Evolutionary conservation across 2,113 vertebrate genomes (phyloP), one percentile per base, ranked within the genome.

Genomic region (Sylvietta virens): DNA sequence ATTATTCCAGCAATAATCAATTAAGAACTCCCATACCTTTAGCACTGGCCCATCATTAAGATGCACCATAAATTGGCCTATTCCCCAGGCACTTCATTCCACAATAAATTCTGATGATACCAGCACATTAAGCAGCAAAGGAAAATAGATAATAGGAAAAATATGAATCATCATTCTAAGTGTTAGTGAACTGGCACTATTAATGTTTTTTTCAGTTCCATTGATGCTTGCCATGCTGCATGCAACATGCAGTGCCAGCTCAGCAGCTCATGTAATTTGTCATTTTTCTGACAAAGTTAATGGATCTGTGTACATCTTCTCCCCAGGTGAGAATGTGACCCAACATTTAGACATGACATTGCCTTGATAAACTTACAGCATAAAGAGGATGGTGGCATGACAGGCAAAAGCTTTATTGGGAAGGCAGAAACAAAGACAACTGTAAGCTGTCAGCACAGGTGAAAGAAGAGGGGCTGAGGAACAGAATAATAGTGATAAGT

Each of bases 371-470:
- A 53, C 19, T 33, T 22, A 10, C 26, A 80, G 30, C 22, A 6
- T 28, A 27, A 88, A 80, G 35, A 69, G 5, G 33, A 73, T 30
- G 27, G 65, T 72, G 61, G 42, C 24, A 22, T 5, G 56, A 64
- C 65, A 86, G 45, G 65, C 48, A 94, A 87, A 96, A 96, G 53
- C 42, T 48, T 94, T 7, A 0, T 7, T 33, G 11, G 15, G 57
- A 86, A 92, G 61, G 79, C 50, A 90, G 70, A 53, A 90, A 44
- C 7, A n/a, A 70, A 73, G 47, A 82, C 54, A 76, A 92, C 82
- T 77, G 81, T 9, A 85, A 17, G 60, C 91, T 96, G 87, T 90
- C 87, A 95, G 87, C 78, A 70, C 74, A 82, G 86, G 81, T 95
- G 94, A 76, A 77, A 42, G 85, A 85, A 91, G 61, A 47, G 11